phyloP scores from a whole-genome alignment of 2,113 vertebrate species.

The Sminthopsis crassicaudata region DNA sequence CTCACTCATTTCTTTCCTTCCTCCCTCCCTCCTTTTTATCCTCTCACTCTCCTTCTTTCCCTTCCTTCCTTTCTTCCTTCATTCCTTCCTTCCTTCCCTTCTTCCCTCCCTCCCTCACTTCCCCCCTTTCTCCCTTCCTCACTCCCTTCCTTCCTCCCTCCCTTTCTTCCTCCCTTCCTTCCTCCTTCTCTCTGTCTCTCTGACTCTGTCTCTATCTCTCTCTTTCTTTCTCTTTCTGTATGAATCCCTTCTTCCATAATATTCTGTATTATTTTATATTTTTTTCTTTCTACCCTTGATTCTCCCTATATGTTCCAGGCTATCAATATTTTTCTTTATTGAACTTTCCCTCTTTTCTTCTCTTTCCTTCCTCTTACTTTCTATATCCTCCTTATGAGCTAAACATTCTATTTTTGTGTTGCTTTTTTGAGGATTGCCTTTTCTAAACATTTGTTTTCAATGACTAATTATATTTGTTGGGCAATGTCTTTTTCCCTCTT shows the following conservation, averaged over 20 bases:
- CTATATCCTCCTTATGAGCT: fast-evolving
- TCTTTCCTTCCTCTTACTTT: neutral
- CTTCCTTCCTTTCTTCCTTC: too few relatives aligned
- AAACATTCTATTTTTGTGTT: neutral
- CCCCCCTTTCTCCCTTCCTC: too few relatives aligned
- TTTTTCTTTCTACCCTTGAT: neutral
- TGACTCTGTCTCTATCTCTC: too few relatives aligned
- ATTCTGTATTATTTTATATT: neutral
- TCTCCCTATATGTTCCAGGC: neutral
- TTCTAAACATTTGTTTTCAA: neutral
- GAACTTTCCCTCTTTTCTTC: neutral
- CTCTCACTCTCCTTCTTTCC: too few relatives aligned
- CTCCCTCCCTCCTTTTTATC: too few relatives aligned
- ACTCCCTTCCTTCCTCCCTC: too few relatives aligned
- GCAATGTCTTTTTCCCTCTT: neutral
- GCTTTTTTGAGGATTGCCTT: neutral
- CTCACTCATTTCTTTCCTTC: too few relatives aligned
- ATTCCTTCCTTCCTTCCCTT: too few relatives aligned
- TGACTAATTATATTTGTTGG: neutral
- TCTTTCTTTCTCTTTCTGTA: neutral
- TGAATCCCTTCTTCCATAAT: neutral
- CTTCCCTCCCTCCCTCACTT: too few relatives aligned
- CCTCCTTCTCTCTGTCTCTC: too few relatives aligned
- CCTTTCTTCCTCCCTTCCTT: too few relatives aligned
- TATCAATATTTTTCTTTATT: neutral